These are phyloP conservation scores for Nyctibius grandis DNA, from an alignment of 2,797 vertebrate genomes.

Conservation along the genomic window DNA sequence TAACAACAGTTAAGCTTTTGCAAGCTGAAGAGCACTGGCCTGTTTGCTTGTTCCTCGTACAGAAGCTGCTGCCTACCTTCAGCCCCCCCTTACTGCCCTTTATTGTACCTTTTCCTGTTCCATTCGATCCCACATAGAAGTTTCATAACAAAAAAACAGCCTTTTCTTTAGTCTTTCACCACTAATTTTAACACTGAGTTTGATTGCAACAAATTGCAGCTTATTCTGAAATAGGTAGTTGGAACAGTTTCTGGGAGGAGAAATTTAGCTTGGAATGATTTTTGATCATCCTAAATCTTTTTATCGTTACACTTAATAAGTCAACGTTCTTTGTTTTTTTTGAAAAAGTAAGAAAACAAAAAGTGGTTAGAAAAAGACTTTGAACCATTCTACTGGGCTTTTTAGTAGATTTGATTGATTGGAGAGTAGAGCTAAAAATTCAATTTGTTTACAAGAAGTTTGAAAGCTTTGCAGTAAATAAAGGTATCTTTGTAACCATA, in stretches of 20 bases:
- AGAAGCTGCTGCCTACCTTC: neutral
- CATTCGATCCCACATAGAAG: accelerated
- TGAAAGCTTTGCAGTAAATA: neutral
- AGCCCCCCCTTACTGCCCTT: neutral
- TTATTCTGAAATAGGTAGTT: neutral
- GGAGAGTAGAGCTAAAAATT: neutral
- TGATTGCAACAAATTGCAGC: neutral
- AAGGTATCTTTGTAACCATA: neutral
- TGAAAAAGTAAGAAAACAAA: neutral
- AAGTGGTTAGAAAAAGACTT: neutral
- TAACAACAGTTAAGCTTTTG: neutral
- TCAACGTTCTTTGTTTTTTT: neutral
- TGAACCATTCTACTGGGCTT: neutral
- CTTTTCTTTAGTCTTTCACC: neutral
- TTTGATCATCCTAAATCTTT: neutral
- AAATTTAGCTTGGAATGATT: neutral
- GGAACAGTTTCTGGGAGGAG: neutral
- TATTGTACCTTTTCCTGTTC: neutral
- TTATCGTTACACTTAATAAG: neutral
- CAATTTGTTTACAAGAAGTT: neutral
- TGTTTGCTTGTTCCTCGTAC: neutral
- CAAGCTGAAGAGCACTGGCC: neutral
- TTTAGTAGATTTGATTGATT: neutral
- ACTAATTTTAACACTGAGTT: neutral
- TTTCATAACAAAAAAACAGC: neutral